Evolutionary conservation across 2,888 invertebrate genomes (phyloP), one percentile per base, ranked within the genome.

Genomic region (Platycheirus rosarum): DNA sequence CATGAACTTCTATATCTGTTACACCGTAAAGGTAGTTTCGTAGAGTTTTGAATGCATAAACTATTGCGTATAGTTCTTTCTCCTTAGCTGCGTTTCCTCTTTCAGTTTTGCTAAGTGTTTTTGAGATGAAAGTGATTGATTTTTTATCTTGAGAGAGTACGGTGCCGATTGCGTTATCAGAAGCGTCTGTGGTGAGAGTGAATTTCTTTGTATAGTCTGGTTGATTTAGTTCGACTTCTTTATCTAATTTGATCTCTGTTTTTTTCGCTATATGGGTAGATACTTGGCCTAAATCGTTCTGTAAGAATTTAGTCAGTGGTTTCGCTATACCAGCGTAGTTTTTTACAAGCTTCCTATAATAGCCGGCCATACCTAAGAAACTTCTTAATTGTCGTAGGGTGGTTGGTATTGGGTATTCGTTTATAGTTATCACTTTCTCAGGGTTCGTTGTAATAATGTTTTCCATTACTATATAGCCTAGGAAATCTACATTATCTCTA

Each of bases 111-210:
- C 2, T n/a, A 3, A 53, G 7, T 7, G 53, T 53, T 29, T 51
- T 53, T 0, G 35, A 7, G 8, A 32, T 32, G 29, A 32, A 32
- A 1, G 23, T 48, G 11, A 48, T 23, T 20, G 46, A 9, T 23
- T 23, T 23, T 20, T 23, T 18, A 13, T 48, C 87, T 84, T 88
- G 88, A 1, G 82, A 82, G 9, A 88, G 49, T 0, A 89, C 87
- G n/a, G 53, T 40, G 1, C 87, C 88, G 0, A 88, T 53, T 0
- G 87, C 88, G 23, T 48, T 78, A 26, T 87, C 76, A 5, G 86
- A 86, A 0, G 88, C 88, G 62, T 89, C 88, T 0, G 88, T 88
- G 0, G 87, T 88, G 29, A 60, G 9, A 2, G 20, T n/a, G 13
- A 70, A 60, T 32, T 51, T 60, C 5, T 65, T 65, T 1, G 26